A percentile compares a stretch with the other conserved stretches of the same genome.
Conservation (phyloP, 2,113 vertebrate genomes). For the Deroptyus accipitrinus region DNA sequence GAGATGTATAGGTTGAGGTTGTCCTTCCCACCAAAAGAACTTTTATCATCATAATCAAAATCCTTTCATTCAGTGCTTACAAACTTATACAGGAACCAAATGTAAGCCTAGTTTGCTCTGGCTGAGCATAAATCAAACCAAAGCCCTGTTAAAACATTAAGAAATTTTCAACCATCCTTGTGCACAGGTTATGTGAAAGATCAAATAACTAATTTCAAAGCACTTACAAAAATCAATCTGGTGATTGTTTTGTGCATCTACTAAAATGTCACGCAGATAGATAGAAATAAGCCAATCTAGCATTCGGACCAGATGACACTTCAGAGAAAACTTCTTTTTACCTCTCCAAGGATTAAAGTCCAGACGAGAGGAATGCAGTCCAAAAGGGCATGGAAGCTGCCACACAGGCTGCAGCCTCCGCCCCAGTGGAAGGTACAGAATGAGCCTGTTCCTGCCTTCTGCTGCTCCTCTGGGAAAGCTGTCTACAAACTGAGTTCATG, state of each 20-base stretch:
- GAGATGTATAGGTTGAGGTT: not conserved
- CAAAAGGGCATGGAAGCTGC: not conserved
- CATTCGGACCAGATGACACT: not conserved
- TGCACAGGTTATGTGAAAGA: not conserved
- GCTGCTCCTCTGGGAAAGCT: not conserved
- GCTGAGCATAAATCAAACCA: not conserved
- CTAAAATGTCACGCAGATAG: not conserved
- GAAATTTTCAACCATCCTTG: not conserved
- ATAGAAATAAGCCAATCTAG: not conserved
- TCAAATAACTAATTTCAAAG: not conserved
- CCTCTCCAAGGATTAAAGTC: constrained; percentile 12
- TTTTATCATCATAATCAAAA: not conserved
- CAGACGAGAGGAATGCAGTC: constrained; percentile 31
- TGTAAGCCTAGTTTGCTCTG: not conserved
- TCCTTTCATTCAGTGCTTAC: not conserved
- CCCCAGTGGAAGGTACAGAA: not conserved
- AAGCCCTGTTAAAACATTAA: not conserved
- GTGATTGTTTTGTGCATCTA: not conserved
- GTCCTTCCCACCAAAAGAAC: not conserved
- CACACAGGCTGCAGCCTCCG: not conserved
- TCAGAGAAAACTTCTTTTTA: not conserved
- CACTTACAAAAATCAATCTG: not conserved
- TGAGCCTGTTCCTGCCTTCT: not conserved
- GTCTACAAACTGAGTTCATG: not conserved
- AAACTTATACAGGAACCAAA: not conserved